These are phyloP conservation scores for Meteorus sp. DNA, from an alignment of 1,140 invertebrate genomes.

Conservation along the genomic window DNA sequence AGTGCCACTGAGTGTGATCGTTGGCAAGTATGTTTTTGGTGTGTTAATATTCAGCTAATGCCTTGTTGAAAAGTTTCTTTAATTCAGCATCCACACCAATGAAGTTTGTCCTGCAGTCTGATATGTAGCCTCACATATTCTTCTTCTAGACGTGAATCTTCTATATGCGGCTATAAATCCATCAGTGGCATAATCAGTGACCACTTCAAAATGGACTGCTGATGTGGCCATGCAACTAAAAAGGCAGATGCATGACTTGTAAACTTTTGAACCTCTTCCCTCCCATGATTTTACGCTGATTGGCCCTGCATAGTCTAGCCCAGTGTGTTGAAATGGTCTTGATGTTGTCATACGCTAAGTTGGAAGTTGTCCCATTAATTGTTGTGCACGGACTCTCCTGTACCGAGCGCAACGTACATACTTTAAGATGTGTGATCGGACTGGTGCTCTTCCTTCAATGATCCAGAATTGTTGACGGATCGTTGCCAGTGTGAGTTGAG, in stretches of 20 bases:
- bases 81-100: conserved; percentile 15
- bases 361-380: conserved; percentile 19
- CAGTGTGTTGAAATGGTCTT: too few relatives aligned
- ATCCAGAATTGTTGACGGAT: conserved; percentile 36
- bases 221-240: conserved; percentile 37
- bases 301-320: conserved; percentile 37
- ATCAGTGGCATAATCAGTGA: conserved; percentile 30
- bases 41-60: neutral
- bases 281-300: conserved; percentile 9
- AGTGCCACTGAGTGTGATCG: neutral
- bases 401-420: conserved; percentile 12
- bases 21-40: neutral
- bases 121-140: conserved; percentile 14
- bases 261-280: neutral
- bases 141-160: conserved; percentile 35
- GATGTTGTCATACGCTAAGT: neutral
- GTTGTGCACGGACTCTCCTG: neutral
- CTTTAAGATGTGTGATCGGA: conserved; percentile 30
- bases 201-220: too few relatives aligned
- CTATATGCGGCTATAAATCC: conserved; percentile 35
- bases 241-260: conserved; percentile 38
- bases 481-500: conserved; percentile 20
- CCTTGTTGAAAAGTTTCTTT: neutral
- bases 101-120: conserved; percentile 25
- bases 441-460: conserved; percentile 24